These are phyloP conservation scores for Agrochola litura DNA, from an alignment of 2,888 invertebrate genomes.

Conservation along the genomic window DNA sequence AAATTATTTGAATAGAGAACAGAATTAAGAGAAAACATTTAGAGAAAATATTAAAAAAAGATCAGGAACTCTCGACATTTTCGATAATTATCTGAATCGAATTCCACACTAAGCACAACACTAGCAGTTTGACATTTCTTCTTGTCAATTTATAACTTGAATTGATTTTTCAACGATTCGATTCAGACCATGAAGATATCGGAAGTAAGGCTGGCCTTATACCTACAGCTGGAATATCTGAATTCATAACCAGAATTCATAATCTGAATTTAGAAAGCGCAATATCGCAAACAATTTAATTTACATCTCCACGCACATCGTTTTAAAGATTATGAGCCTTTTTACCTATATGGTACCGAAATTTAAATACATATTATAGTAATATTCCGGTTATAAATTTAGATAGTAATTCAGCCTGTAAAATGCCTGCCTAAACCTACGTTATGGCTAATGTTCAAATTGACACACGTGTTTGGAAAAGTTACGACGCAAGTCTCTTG, in stretches of 20 bases:
- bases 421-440: not conserved
- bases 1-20: constrained; percentile 6
- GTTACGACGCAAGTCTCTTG: not conserved
- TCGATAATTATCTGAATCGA: constrained; percentile 18
- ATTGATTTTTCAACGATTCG: not conserved
- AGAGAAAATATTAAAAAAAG: not conserved
- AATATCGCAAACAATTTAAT: not conserved
- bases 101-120: not conserved
- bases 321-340: not conserved
- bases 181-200: constrained; percentile 20
- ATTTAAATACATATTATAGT: not conserved
- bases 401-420: not conserved
- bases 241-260: constrained; percentile 4
- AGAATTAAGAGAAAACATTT: not conserved
- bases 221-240: not conserved
- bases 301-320: not conserved
- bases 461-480: not conserved
- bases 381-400: not conserved
- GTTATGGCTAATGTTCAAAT: not conserved
- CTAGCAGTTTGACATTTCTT: constrained; percentile 20
- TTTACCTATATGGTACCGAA: not conserved
- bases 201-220: not conserved
- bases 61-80: not conserved
- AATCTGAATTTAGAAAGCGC: not conserved
- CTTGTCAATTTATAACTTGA: not conserved